Conservation (phyloP, 2,797 vertebrate species). For the Tympanoctomys barrerae region DNA sequence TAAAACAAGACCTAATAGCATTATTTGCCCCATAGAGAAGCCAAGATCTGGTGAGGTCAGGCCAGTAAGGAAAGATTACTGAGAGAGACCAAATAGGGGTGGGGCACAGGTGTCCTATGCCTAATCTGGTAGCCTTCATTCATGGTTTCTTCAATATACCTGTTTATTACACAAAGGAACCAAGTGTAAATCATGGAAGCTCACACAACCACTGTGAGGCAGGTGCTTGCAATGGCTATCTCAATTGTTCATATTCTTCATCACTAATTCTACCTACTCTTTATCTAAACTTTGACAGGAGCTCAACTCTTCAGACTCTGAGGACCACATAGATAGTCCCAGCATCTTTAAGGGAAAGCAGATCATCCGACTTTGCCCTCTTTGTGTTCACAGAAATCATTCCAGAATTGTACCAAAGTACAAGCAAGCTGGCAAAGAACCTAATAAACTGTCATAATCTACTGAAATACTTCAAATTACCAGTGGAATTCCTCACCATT, state of each 20-base stretch:
- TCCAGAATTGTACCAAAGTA: background rate
- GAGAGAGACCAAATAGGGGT: background rate
- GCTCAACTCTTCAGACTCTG: background rate
- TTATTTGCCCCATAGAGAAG: conserved; percentile 3
- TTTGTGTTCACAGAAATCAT: background rate
- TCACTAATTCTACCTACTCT: background rate
- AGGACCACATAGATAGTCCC: background rate
- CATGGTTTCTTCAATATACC: background rate
- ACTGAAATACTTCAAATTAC: background rate
- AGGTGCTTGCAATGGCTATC: background rate
- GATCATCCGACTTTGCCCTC: background rate
- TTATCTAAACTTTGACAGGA: conserved; percentile 7
- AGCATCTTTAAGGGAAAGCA: background rate
- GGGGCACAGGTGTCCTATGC: background rate
- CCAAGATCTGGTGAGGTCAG: background rate
- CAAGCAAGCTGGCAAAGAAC: background rate
- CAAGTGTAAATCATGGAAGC: background rate
- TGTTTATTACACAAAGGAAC: background rate
- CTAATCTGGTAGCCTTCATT: background rate
- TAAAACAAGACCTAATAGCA: background rate
- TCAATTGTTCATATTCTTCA: background rate
- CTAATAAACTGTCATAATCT: background rate
- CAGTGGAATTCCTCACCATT: background rate
- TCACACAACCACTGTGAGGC: background rate
- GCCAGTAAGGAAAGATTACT: background rate